A percentile compares a stretch with the other conserved stretches of the same genome.
Conservation (phyloP, 2,797 vertebrate species). For the Clarias laeviceps region DNA sequence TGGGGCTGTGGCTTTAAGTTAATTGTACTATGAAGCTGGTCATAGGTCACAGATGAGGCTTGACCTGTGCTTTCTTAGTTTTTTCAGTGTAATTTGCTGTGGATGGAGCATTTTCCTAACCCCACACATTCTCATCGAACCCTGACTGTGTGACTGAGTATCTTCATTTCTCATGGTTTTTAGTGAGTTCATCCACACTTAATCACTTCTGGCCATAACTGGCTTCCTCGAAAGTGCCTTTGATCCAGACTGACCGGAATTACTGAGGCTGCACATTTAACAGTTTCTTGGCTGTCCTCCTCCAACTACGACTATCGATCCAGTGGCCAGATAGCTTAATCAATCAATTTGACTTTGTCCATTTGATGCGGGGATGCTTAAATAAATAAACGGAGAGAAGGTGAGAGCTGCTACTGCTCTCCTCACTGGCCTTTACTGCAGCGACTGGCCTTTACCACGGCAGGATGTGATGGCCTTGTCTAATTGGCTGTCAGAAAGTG, state of each 20-base stretch:
- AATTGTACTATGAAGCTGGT: conserved; percentile 43
- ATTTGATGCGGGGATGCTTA: conserved; percentile 54
- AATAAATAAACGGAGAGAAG: conserved; percentile 60
- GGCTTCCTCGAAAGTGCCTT: conserved; percentile 44
- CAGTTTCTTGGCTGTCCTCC: conserved; percentile 42
- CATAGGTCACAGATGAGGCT: conserved; percentile 43
- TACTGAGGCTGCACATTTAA: conserved; percentile 50
- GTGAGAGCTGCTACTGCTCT: conserved; percentile 45
- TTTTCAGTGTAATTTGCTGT: conserved; percentile 29
- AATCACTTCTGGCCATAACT: conserved; percentile 41
- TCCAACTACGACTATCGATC: conserved; percentile 53
- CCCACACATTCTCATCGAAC: conserved; percentile 26
- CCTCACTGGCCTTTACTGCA: conserved; percentile 48
- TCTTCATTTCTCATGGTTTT: conserved; percentile 53
- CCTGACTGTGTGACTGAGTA: conserved; percentile 21
- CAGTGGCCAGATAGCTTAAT: conserved; percentile 60
- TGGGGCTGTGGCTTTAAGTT: not conserved
- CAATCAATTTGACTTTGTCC: conserved; percentile 60
- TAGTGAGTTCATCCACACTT: conserved; percentile 46
- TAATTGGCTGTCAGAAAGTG: conserved; percentile 59
- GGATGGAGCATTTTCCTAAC: conserved; percentile 44
- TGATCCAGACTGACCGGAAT: conserved; percentile 41
- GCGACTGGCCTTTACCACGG: conserved; percentile 53
- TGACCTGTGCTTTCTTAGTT: conserved; percentile 26
- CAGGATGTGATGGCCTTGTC: conserved; percentile 58